A percentile compares a stretch with the other conserved stretches of the same genome.
These are phyloP conservation scores for Pteropus alecto DNA, from an alignment of 2,113 vertebrate genomes.

Conservation along the genomic window DNA sequence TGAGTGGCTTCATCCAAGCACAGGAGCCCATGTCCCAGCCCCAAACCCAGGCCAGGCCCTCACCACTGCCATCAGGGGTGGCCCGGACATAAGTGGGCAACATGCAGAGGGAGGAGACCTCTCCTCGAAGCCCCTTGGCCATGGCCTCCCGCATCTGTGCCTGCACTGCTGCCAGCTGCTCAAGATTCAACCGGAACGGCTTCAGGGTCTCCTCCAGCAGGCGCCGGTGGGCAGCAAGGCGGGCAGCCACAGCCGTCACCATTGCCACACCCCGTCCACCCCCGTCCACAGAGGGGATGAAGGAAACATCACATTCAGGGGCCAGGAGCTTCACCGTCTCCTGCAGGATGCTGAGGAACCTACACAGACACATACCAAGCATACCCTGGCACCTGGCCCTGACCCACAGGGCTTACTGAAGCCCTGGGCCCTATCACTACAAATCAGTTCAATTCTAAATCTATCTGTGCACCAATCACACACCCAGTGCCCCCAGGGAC, in stretches of 20 bases:
- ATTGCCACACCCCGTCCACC: slow-evolving; percentile 87
- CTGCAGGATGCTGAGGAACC: slow-evolving; percentile 83
- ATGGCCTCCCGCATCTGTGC: slow-evolving; percentile 82
- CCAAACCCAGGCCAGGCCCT: slow-evolving; percentile 62
- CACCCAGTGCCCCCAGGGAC: background rate
- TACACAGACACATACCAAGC: slow-evolving; percentile 48
- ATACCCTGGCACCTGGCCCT: fast-evolving
- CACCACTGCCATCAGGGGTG: slow-evolving; percentile 82
- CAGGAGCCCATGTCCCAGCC: background rate
- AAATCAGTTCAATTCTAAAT: background rate
- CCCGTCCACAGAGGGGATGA: slow-evolving; percentile 83
- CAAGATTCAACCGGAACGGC: slow-evolving; percentile 52
- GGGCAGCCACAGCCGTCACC: slow-evolving; percentile 86
- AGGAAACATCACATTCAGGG: slow-evolving; percentile 81
- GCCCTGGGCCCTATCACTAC: background rate
- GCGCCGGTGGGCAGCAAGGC: slow-evolving; percentile 59
- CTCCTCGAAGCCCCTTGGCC: slow-evolving; percentile 76
- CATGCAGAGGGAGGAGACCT: slow-evolving; percentile 82
- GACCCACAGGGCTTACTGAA: background rate
- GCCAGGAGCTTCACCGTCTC: slow-evolving; percentile 77
- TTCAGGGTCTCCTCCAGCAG: slow-evolving; percentile 75
- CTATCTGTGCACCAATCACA: background rate
- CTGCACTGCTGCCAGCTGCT: slow-evolving; percentile 73
- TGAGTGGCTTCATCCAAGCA: background rate
- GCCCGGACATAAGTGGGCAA: slow-evolving; percentile 81